These are phyloP conservation scores for Petrocephalus schoutedeni DNA, from an alignment of 2,797 vertebrate genomes.

Conservation along the genomic window DNA sequence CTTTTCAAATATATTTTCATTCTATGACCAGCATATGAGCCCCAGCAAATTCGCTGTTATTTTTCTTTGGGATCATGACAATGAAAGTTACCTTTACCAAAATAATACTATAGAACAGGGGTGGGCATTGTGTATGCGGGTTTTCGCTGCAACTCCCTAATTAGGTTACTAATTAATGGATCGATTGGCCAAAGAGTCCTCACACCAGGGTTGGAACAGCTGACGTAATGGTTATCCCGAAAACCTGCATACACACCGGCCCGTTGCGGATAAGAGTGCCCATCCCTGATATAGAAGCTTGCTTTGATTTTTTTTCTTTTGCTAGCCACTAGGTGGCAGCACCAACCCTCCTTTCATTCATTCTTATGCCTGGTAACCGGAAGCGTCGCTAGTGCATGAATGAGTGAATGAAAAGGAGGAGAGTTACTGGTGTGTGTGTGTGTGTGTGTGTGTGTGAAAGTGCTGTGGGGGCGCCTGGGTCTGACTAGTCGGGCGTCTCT, in stretches of 20 bases:
- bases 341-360: background rate
- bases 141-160: too few species aligned
- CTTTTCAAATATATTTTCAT: background rate
- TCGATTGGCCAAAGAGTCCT: too few species aligned
- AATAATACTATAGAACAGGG: background rate
- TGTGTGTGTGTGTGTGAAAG: background rate
- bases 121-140: too few species aligned
- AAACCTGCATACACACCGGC: too few species aligned
- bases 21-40: background rate
- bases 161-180: too few species aligned
- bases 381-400: background rate
- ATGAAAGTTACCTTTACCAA: background rate
- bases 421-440: background rate
- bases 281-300: background rate
- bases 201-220: too few species aligned
- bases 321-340: background rate
- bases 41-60: background rate
- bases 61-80: background rate
- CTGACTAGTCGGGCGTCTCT: background rate
- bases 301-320: background rate
- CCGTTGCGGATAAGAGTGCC: too few species aligned
- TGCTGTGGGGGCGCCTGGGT: background rate
- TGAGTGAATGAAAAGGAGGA: slow-evolving; percentile 13
- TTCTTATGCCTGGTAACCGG: slow-evolving; percentile 12
- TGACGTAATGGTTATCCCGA: too few species aligned